Conservation (phyloP, 2,797 vertebrate species). For the Lemur catta region DNA sequence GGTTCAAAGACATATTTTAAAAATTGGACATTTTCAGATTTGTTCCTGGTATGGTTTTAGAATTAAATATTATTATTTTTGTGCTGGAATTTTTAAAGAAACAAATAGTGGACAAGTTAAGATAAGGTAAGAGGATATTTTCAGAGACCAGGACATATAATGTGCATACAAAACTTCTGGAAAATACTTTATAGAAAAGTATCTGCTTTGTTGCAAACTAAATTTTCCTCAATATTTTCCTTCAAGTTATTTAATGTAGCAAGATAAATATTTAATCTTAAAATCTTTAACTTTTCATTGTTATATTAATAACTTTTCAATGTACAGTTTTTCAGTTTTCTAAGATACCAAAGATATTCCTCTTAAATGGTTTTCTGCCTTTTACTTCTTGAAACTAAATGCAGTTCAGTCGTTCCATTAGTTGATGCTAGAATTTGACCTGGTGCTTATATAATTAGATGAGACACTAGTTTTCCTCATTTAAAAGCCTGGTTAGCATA, state of each 20-base stretch:
- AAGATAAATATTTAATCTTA: background rate
- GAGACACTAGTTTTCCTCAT: slow-evolving; percentile 81
- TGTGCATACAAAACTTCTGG: slow-evolving; percentile 11
- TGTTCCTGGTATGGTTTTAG: slow-evolving; percentile 15
- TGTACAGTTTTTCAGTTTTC: slow-evolving; percentile 32
- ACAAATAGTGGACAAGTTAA: background rate
- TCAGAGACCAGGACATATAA: background rate
- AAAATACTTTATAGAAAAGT: slow-evolving; percentile 15
- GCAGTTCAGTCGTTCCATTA: slow-evolving; percentile 79
- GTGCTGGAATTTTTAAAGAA: background rate
- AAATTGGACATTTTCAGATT: slow-evolving; percentile 2
- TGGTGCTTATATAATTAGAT: slow-evolving; percentile 86
- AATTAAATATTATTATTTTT: slow-evolving; percentile 45
- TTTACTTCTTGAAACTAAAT: slow-evolving; percentile 67
- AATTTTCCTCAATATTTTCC: slow-evolving; percentile 9
- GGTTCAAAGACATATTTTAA: background rate
- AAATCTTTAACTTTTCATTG: slow-evolving; percentile 6
- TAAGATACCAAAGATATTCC: slow-evolving; percentile 20
- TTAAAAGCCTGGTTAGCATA: slow-evolving; percentile 83
- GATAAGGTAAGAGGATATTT: background rate
- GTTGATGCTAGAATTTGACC: slow-evolving; percentile 81
- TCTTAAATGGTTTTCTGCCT: slow-evolving; percentile 45
- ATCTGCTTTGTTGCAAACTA: background rate
- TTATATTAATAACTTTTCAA: slow-evolving; percentile 27
- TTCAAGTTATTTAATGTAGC: slow-evolving; percentile 35